A percentile compares a stretch with the other conserved stretches of the same genome.
phyloP scores from a whole-genome alignment of 2,888 invertebrate genomes.

The Formica aserva region DNA sequence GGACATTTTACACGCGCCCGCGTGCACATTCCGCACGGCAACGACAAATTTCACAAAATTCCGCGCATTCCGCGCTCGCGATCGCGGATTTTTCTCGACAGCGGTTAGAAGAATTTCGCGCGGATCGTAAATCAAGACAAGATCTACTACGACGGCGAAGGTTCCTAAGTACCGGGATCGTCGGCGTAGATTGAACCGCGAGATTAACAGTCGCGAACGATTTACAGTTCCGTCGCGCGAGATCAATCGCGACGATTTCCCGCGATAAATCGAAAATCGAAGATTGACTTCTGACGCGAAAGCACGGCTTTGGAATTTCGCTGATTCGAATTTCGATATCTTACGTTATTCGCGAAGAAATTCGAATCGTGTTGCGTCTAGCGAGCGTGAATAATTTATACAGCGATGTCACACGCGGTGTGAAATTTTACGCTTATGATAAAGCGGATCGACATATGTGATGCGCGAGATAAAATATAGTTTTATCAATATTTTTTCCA shows the following conservation, averaged over 20 bases:
- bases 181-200: constrained; percentile 32
- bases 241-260: constrained; percentile 27
- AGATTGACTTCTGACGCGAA: constrained; percentile 10
- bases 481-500: background rate
- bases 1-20: constrained; percentile 42
- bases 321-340: background rate
- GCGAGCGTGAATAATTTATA: background rate
- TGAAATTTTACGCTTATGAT: background rate
- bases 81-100: constrained; percentile 12
- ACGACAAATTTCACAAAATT: constrained; percentile 61
- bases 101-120: background rate
- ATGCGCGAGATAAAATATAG: background rate
- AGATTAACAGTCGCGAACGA: constrained; percentile 45
- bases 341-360: constrained; percentile 7
- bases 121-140: constrained; percentile 43
- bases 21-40: constrained; percentile 23
- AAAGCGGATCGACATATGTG: background rate
- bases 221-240: constrained; percentile 19
- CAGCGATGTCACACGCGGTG: background rate
- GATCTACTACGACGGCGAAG: constrained; percentile 17
- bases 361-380: background rate
- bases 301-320: background rate
- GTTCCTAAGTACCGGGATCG: constrained; percentile 22
- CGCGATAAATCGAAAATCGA: constrained; percentile 28
- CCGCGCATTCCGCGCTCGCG: constrained; percentile 44